Conservation (phyloP, 2,113 vertebrate genomes). For the Festucalex cinctus region DNA sequence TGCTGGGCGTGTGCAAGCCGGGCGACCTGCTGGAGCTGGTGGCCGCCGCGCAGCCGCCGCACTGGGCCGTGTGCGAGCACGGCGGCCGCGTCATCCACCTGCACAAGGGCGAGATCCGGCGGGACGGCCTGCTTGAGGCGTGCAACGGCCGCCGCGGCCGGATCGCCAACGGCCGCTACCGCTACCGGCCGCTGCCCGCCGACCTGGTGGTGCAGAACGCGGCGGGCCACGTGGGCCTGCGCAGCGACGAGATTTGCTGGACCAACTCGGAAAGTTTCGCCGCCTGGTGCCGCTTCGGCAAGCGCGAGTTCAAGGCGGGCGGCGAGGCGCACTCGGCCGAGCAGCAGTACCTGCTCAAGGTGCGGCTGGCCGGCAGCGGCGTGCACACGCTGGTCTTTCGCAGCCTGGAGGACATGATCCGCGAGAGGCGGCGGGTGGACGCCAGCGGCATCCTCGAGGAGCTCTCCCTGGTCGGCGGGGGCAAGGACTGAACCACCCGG, state of each 20-base stretch:
- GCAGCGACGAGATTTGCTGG: constrained; percentile 95
- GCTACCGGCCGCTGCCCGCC: constrained; percentile 89
- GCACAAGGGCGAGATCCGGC: constrained; percentile 94
- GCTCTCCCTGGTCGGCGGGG: constrained; percentile 82
- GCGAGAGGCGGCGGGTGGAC: constrained; percentile 91
- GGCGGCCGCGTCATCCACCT: constrained; percentile 91
- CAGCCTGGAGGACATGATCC: constrained; percentile 96
- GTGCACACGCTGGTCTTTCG: constrained; percentile 92
- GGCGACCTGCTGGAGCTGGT: constrained; percentile 96
- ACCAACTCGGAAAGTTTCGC: constrained; percentile 99
- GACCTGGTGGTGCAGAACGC: constrained; percentile 98
- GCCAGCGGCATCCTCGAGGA: constrained; percentile 92
- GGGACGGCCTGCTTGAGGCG: constrained; percentile 90
- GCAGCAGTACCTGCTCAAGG: constrained; percentile 92
- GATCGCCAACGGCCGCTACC: constrained; percentile 95
- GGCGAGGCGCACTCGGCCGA: constrained; percentile 86
- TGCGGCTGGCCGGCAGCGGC: constrained; percentile 86
- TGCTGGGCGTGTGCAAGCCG: constrained; percentile 92
- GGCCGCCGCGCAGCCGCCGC: constrained; percentile 81
- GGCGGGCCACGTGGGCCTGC: constrained; percentile 89
- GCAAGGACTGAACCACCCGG: constrained; percentile 73
- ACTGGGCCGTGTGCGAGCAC: constrained; percentile 94
- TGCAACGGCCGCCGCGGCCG: constrained; percentile 86
- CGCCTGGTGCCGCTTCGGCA: constrained; percentile 98
- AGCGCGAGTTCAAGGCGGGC: constrained; percentile 96